Base-by-base conservation (phyloP, 2,888 invertebrate genomes). In the Troilus luridus region DNA sequence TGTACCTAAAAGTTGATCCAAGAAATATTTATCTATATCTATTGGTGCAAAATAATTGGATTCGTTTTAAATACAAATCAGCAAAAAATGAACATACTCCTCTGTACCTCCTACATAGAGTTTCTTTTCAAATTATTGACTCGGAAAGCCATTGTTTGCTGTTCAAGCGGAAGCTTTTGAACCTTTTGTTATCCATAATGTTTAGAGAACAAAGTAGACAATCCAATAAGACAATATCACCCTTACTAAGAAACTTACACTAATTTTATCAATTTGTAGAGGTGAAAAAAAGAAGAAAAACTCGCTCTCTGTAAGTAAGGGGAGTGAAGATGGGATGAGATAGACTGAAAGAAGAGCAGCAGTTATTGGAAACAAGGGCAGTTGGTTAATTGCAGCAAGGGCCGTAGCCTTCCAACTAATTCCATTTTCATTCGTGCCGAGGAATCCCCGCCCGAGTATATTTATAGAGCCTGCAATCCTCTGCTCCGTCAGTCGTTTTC, bases 391-490 rank as follows among this genome's bases (percentile, higher is more conserved):
- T 85, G 85, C 85, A 85, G 41, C 21, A 1, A 21, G 54, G 21
- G 81, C 12, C 54, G 54, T 56, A 85, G 56, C 85, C n/a, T 56
- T 56, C 56, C 54, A 85, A 85, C 85, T 85, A 85, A 85, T 85
- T 85, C 85, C 85, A 85, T 85, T 85, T 85, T 56, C 85, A 85
- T 85, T 85, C 85, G 21, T 58, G 85, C n/a, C 85, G 85, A 56
- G 85, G 85, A 85, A 85, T 85, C 56, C 85, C 56, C 56, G 56
- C 56, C 85, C n/a, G 85, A n/a, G 7, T 85, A 85, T 85, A 85
- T 85, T 85, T 85, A 85, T 85, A 85, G 85, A 58, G 85, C 21
- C 85, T 54, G 85, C 85, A 85, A 85, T 85, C 56, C 14, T 56
- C 12, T 5, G 54, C 85, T 85, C 56, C 21, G n/a, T 85, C 85